A percentile compares a stretch with the other conserved stretches of the same genome.
phyloP scores from a whole-genome alignment of 2,888 invertebrate species.

The Agriopis leucophaearia region DNA sequence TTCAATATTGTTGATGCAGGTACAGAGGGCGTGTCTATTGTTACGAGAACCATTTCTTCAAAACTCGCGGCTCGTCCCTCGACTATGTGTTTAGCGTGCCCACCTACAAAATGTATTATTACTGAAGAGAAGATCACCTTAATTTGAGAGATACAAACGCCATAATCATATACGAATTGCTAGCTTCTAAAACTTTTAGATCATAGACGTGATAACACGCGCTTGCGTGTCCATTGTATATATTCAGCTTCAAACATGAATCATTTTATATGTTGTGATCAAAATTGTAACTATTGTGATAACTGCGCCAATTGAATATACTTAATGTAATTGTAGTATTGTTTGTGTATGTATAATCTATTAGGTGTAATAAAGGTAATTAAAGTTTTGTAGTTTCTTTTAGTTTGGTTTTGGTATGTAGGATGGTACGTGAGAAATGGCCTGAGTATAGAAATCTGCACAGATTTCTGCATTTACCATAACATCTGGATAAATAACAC shows the following conservation, averaged over 20 bases:
- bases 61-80: conserved; percentile 78
- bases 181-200: conserved; percentile 8
- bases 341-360: conserved; percentile 56
- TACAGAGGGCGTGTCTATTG: conserved; percentile 85
- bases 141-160: conserved; percentile 28
- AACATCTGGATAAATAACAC: too few relatives aligned
- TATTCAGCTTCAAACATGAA: conserved; percentile 69
- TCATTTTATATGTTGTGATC: conserved; percentile 77
- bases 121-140: conserved; percentile 65
- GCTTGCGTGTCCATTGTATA: conserved; percentile 55
- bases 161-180: conserved; percentile 28
- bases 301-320: conserved; percentile 57
- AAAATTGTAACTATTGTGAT: conserved; percentile 77
- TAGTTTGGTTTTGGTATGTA: conserved; percentile 37
- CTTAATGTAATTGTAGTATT: conserved; percentile 56
- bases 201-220: conserved; percentile 27
- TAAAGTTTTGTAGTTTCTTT: conserved; percentile 72
- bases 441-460: too few relatives aligned
- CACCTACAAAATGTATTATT: conserved; percentile 84
- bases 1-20: conserved; percentile 79
- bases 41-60: conserved; percentile 86
- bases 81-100: conserved; percentile 85
- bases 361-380: conserved; percentile 73
- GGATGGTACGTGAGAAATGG: conserved; percentile 2
- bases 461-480: too few relatives aligned